A percentile compares a stretch with the other conserved stretches of the same genome.
phyloP scores from a whole-genome alignment of 2,797 vertebrate genomes.

The Gymnocypris eckloni region DNA sequence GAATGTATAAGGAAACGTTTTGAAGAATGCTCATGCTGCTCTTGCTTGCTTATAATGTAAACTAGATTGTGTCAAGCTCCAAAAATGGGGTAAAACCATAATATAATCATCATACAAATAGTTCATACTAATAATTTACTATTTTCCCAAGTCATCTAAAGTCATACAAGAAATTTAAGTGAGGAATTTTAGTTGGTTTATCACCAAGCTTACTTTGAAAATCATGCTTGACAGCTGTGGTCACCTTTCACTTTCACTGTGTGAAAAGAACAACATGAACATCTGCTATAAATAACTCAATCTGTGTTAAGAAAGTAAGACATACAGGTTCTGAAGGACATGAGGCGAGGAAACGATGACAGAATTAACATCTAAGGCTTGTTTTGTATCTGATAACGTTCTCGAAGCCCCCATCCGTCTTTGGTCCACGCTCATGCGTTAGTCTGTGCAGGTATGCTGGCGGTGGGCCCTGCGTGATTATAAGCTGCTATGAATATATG shows the following conservation, averaged over 20 bases:
- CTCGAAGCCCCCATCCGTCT: constrained; percentile 54
- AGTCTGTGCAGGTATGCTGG: constrained; percentile 69
- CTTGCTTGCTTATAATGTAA: background rate
- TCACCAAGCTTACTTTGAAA: background rate
- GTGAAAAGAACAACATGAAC: constrained; percentile 3
- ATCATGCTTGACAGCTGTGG: background rate
- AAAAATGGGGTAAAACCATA: background rate
- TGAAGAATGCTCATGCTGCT: background rate
- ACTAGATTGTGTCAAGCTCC: background rate
- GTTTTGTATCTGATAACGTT: constrained; percentile 30
- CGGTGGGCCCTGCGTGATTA: constrained; percentile 71
- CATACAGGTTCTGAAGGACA: constrained; percentile 1
- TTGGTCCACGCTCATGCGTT: constrained; percentile 69
- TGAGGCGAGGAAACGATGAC: constrained; percentile 9
- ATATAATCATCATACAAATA: background rate
- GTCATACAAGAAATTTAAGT: background rate
- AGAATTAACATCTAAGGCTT: constrained; percentile 9
- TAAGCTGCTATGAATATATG: constrained; percentile 73
- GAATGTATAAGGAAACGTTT: background rate
- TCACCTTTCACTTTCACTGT: background rate
- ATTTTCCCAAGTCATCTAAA: background rate
- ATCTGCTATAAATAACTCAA: constrained; percentile 11
- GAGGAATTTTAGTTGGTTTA: background rate
- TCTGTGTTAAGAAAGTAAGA: background rate
- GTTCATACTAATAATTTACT: background rate